Base-by-base conservation (phyloP, 2,888 invertebrate genomes). In the Metacarcinus magister region DNA sequence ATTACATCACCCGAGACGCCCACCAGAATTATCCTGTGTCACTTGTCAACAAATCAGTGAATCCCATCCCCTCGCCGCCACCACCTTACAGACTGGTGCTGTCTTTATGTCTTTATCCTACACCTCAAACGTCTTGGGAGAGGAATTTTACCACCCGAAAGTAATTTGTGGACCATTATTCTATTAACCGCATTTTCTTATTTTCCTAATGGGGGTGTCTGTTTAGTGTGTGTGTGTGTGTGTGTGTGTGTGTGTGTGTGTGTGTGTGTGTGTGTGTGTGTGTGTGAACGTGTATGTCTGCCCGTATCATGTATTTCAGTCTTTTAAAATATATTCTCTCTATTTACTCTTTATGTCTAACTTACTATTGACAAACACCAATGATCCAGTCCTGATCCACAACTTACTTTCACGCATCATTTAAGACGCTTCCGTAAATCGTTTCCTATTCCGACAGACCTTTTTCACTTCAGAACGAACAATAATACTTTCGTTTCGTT, bases 181-280 rank as follows among this genome's bases (percentile, higher is more conserved):
- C 75, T 75, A 75, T 75, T 75, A 75, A n/a, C 28, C 28, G 28
- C 10, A 28, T 28, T 75, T 75, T 75, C 28, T 75, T 28, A 4
- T 28, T 75, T 28, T 75, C 3, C 28, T 75, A 28, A 75, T 28
- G 75, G 75, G 2, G 75, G 28, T 75, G 75, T 75, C 75, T 75
- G 75, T 75, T 75, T n/a, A 13, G 28, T 75, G 75, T 75, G 75
- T 75, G 75, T 75, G 75, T n/a, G 75, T n/a, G 60, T 60, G 60
- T 75, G 75, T 75, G 75, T 75, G 75, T 75, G 75, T 75, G 75
- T 75, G 75, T 75, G 75, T 75, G 28, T 28, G 75, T 67, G 28
- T 75, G 75, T n/a, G 28, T 75, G 75, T 28, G 28, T 75, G 75
- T n/a, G 28, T n/a, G 8, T 60, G 8, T 75, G 75, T 75, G n/a